Base-by-base conservation (phyloP, 2,888 invertebrate species). In the Desoria tigrina region DNA sequence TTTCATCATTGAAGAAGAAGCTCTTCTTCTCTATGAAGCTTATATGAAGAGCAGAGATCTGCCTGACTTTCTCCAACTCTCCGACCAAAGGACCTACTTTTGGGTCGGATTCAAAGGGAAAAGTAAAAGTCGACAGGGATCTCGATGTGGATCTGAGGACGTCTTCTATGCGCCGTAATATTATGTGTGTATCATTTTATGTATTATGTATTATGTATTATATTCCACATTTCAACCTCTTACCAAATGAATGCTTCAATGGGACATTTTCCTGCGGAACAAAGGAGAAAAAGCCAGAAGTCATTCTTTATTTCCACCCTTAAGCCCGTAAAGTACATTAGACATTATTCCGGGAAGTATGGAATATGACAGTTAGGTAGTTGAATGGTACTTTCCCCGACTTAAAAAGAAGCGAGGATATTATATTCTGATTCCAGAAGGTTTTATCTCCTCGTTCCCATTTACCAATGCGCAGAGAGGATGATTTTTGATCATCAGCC, bases 371-470 rank as follows among this genome's bases (percentile, higher is more conserved):
- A 73, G 65, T 73, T 70, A 67, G 59, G 64, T 65, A 69, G 69
- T 71, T 68, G 68, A 71, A 73, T 69, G 68, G 67, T 63, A 73
- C 69, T 71, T 73, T 58, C 53, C n/a, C n/a, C n/a, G n/a, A n/a
- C n/a, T n/a, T n/a, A n/a, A n/a, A n/a, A n/a, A n/a, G n/a, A n/a
- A n/a, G n/a, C n/a, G n/a, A n/a, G n/a, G n/a, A n/a, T n/a, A n/a
- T n/a, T n/a, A n/a, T n/a, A n/a, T n/a, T n/a, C n/a, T n/a, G n/a
- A n/a, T n/a, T n/a, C n/a, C n/a, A n/a, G n/a, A n/a, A n/a, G n/a
- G n/a, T n/a, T n/a, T n/a, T n/a, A n/a, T n/a, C n/a, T n/a, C n/a
- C n/a, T n/a, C n/a, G n/a, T n/a, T n/a, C n/a, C n/a, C n/a, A n/a
- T n/a, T n/a, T n/a, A n/a, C n/a, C n/a, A n/a, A n/a, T n/a, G n/a